These are phyloP conservation scores for Tetheella fluctuosa DNA, from an alignment of 2,888 invertebrate species.

Conservation along the genomic window DNA sequence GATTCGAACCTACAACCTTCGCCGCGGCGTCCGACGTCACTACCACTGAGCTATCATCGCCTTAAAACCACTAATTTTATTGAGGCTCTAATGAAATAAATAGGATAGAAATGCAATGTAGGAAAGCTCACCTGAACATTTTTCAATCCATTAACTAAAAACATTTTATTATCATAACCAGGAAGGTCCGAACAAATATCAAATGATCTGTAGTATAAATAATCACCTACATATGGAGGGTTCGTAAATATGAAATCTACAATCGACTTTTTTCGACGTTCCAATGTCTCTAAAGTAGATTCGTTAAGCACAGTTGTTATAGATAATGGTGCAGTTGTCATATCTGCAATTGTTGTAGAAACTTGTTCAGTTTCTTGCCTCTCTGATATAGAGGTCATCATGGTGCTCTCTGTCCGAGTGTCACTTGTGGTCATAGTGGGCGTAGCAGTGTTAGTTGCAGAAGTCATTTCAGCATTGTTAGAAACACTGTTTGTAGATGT, in stretches of 20 bases:
- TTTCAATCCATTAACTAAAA: conserved; percentile 73
- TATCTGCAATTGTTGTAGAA: conserved; percentile 21
- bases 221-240: conserved; percentile 70
- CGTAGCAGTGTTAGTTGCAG: conserved; percentile 21
- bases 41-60: no score
- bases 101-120: not conserved
- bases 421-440: conserved; percentile 12
- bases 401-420: conserved; percentile 11
- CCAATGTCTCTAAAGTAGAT: conserved; percentile 61
- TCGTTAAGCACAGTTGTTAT: conserved; percentile 38
- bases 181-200: conserved; percentile 58
- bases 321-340: conserved; percentile 35
- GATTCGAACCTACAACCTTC: no score
- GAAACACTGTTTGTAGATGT: conserved; percentile 30
- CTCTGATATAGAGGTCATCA: not conserved
- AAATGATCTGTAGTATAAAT: conserved; percentile 66
- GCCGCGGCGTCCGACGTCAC: no score
- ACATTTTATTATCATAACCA: conserved; percentile 58
- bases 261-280: conserved; percentile 71
- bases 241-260: conserved; percentile 73
- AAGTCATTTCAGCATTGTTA: conserved; percentile 23
- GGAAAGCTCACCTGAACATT: conserved; percentile 67
- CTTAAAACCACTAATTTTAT: conserved; percentile 20
- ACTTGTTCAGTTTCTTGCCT: conserved; percentile 17
- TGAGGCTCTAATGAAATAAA: not conserved